These are phyloP conservation scores for Drymodes brunneopygia DNA, from an alignment of 2,113 vertebrate species.

Conservation along the genomic window DNA sequence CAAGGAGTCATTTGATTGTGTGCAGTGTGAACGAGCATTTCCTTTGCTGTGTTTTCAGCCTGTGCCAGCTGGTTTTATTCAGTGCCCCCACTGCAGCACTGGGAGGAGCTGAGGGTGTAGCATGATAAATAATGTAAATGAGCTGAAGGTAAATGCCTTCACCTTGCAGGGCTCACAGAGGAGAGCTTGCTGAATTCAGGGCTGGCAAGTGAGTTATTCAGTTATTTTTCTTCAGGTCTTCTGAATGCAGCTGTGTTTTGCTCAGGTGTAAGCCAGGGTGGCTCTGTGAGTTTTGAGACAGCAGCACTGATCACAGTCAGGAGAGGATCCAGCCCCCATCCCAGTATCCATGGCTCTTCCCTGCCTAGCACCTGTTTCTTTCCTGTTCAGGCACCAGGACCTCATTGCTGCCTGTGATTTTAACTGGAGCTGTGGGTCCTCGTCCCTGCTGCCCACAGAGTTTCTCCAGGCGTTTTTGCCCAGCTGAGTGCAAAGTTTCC, in stretches of 20 bases:
- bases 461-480: not conserved
- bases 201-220: not conserved
- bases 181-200: not conserved
- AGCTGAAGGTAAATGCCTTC: not conserved
- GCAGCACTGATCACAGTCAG: not conserved
- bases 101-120: not conserved
- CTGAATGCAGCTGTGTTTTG: not conserved
- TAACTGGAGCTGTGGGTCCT: not conserved
- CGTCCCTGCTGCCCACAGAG: not conserved
- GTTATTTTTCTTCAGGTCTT: not conserved
- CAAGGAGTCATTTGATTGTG: rapidly evolving
- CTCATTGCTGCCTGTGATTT: not conserved
- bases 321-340: not conserved
- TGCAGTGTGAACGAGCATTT: not conserved
- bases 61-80: not conserved
- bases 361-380: not conserved
- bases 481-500: not conserved
- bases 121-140: not conserved
- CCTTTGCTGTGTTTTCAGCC: not conserved
- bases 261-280: not conserved
- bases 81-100: not conserved
- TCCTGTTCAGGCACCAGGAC: not conserved
- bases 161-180: not conserved
- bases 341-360: not conserved
- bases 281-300: not conserved